phyloP scores from a whole-genome alignment of 2,113 vertebrate genomes.

The Heliornis fulica region DNA sequence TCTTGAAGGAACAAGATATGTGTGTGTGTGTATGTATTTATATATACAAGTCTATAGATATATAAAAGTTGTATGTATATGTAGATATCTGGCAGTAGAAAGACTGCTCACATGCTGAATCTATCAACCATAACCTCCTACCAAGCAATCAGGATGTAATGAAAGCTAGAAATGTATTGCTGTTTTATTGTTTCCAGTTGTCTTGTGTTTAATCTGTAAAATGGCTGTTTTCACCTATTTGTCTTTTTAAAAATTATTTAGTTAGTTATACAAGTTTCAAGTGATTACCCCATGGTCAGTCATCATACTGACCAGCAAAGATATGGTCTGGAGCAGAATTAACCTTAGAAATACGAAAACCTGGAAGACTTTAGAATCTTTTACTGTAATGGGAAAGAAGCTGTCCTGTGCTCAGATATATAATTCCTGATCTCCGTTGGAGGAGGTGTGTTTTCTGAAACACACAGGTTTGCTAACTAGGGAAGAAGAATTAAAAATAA shows the following conservation, averaged over 20 bases:
- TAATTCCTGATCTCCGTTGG: not conserved
- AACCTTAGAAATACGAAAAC: not conserved
- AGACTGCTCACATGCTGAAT: not conserved
- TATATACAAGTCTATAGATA: no score
- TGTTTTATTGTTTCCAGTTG: rapidly evolving
- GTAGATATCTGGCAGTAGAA: not conserved
- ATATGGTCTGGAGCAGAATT: not conserved
- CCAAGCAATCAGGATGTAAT: not conserved
- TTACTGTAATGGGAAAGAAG: not conserved
- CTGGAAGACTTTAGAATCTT: slow-evolving; percentile 24
- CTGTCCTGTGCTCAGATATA: not conserved
- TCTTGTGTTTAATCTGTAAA: not conserved
- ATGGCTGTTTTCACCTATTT: not conserved
- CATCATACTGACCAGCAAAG: not conserved
- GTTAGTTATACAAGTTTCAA: not conserved
- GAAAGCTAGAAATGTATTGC: not conserved
- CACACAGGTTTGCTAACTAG: not conserved
- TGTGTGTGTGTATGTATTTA: not conserved
- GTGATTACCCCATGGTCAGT: not conserved
- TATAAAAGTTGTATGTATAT: not conserved
- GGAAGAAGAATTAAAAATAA: not conserved
- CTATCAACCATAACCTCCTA: not conserved
- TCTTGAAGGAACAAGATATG: not conserved
- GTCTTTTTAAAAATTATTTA: not conserved
- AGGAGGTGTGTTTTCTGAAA: not conserved